Conservation (phyloP, 2,797 vertebrate genomes). For the Cephalopachus bancanus region DNA sequence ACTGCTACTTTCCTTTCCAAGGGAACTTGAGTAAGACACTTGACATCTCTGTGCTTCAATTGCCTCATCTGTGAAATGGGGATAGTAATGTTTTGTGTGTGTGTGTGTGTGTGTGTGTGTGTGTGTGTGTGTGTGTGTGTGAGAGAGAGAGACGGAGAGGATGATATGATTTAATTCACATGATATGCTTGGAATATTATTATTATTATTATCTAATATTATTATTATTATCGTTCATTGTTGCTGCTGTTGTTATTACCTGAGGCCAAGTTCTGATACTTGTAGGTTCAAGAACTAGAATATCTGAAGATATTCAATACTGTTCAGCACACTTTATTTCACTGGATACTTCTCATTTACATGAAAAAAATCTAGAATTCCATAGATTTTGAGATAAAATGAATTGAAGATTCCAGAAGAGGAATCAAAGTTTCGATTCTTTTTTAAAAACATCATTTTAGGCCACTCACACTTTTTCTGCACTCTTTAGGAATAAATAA, state of each 20-base stretch:
- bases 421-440: background rate
- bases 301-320: background rate
- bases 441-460: background rate
- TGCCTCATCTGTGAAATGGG: background rate
- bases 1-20: background rate
- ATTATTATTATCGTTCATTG: background rate
- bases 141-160: background rate
- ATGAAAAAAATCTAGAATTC: slow-evolving; percentile 23
- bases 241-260: background rate
- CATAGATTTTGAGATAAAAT: background rate
- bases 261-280: background rate
- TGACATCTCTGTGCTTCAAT: background rate
- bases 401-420: background rate
- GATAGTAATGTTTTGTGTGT: background rate
- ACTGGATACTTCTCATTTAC: background rate
- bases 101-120: too few relatives aligned
- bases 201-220: background rate
- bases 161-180: background rate
- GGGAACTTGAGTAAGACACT: background rate
- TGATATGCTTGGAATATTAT: background rate
- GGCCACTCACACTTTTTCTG: background rate
- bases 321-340: background rate
- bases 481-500: background rate
- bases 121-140: background rate
- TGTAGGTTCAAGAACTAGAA: background rate